These are phyloP conservation scores for Riparia riparia DNA, from an alignment of 2,113 vertebrate genomes.

Conservation along the genomic window DNA sequence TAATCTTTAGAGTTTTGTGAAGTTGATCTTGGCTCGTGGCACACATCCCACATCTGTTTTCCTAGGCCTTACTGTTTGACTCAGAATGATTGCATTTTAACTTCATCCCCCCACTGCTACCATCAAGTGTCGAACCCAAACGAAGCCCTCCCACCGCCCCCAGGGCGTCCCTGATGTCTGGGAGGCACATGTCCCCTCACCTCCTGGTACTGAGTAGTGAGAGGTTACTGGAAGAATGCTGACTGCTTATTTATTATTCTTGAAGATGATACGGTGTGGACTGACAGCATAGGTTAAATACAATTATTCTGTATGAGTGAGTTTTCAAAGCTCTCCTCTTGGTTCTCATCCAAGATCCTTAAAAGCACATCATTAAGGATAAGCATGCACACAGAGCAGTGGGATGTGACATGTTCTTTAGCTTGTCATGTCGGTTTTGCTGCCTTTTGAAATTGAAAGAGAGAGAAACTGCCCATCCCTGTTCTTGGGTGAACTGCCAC, in stretches of 20 bases:
- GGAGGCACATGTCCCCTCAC: conserved; percentile 35
- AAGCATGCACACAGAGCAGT: neutral
- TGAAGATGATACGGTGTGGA: neutral
- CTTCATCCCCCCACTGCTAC: conserved; percentile 32
- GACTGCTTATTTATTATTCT: conserved; percentile 48
- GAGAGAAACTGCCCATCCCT: neutral
- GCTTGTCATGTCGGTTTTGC: neutral
- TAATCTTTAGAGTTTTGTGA: conserved; percentile 44
- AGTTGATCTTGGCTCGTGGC: conserved; percentile 60
- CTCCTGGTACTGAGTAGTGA: conserved; percentile 38
- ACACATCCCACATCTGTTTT: conserved; percentile 63
- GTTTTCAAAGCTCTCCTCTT: conserved; percentile 29
- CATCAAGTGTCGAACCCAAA: conserved; percentile 1
- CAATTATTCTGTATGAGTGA: neutral
- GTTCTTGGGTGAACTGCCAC: neutral
- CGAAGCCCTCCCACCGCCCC: conserved; percentile 8
- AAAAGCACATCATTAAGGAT: neutral
- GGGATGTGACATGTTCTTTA: neutral
- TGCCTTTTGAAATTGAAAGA: neutral
- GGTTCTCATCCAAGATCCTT: conserved; percentile 5
- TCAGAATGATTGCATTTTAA: conserved; percentile 34
- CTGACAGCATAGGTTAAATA: conserved; percentile 20
- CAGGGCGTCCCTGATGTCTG: neutral
- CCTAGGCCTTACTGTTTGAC: conserved; percentile 37
- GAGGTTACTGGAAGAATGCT: conserved; percentile 38